These are phyloP conservation scores for Apomyelois bistriatella DNA, from an alignment of 2,888 invertebrate species.

Conservation along the genomic window DNA sequence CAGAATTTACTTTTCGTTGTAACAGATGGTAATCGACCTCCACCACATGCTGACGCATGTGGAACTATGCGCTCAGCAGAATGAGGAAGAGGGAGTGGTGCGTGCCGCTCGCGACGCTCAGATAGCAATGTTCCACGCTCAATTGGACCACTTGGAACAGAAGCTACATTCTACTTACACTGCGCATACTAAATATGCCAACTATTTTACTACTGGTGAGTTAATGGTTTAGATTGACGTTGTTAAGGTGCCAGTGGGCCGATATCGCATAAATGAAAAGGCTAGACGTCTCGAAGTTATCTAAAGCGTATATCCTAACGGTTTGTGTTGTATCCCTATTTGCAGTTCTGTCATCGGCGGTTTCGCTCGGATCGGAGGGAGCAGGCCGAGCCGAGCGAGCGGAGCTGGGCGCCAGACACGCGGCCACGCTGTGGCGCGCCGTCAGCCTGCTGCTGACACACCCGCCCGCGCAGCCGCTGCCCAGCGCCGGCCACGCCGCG, in stretches of 20 bases:
- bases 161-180: conserved; percentile 42
- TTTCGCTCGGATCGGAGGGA: conserved; percentile 42
- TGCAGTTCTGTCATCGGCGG: conserved; percentile 56
- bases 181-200: conserved; percentile 36
- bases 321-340: no score
- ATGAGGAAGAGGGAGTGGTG: conserved; percentile 39
- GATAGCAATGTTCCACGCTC: conserved; percentile 73
- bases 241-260: no score
- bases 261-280: no score
- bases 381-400: conserved; percentile 37
- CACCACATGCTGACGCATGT: conserved; percentile 79
- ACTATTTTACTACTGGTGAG: conserved; percentile 57
- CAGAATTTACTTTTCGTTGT: no score
- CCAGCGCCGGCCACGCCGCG: conserved; percentile 50
- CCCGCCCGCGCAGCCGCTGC: conserved; percentile 29
- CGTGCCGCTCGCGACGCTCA: conserved; percentile 67
- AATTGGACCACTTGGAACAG: conserved; percentile 74
- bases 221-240: not conserved
- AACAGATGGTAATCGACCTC: conserved; percentile 74
- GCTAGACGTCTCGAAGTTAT: no score
- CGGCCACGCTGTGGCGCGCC: conserved; percentile 67
- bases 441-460: conserved; percentile 65
- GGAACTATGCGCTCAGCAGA: conserved; percentile 26
- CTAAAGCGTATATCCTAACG: no score
- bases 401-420: conserved; percentile 77